These are phyloP conservation scores for Lepilemur septentrionalis DNA, from an alignment of 2,797 vertebrate species.

Conservation along the genomic window DNA sequence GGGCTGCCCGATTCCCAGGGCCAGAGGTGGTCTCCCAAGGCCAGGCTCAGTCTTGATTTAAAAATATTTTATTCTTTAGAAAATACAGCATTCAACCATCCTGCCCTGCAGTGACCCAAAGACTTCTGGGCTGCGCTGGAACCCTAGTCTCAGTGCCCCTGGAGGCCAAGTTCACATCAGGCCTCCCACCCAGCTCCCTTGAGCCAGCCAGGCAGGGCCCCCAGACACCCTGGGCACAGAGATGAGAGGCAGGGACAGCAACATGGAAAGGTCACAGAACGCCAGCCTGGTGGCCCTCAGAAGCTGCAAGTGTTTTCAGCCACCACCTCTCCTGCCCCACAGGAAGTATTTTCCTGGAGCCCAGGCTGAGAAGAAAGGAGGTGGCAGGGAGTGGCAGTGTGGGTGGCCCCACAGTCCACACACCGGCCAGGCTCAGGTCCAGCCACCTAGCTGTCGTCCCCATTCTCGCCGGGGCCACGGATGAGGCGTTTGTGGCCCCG, in stretches of 20 bases:
- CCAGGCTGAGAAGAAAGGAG: constrained; percentile 34
- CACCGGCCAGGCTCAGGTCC: fast-evolving
- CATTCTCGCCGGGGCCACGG: constrained; percentile 93
- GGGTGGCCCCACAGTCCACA: background rate
- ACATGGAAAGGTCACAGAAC: constrained; percentile 9
- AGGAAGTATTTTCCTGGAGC: background rate
- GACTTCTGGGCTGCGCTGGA: background rate
- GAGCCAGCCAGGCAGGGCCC: background rate
- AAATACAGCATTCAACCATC: constrained; percentile 88
- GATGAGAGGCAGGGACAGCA: background rate
- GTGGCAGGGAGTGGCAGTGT: background rate
- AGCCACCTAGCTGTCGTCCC: constrained; percentile 91
- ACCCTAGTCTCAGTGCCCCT: background rate
- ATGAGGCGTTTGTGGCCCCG: constrained; percentile 97
- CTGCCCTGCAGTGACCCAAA: constrained; percentile 68
- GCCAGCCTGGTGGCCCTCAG: constrained; percentile 42
- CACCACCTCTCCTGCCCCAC: background rate
- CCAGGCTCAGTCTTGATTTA: constrained; percentile 81
- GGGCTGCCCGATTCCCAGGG: background rate
- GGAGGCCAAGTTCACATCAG: background rate
- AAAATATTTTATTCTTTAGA: constrained; percentile 91
- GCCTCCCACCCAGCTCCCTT: background rate
- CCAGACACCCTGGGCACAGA: constrained; percentile 10
- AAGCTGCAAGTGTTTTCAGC: background rate
- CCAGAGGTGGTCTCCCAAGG: background rate